Conservation (phyloP, 2,888 invertebrate genomes). For the Drymonia ruficornis region DNA sequence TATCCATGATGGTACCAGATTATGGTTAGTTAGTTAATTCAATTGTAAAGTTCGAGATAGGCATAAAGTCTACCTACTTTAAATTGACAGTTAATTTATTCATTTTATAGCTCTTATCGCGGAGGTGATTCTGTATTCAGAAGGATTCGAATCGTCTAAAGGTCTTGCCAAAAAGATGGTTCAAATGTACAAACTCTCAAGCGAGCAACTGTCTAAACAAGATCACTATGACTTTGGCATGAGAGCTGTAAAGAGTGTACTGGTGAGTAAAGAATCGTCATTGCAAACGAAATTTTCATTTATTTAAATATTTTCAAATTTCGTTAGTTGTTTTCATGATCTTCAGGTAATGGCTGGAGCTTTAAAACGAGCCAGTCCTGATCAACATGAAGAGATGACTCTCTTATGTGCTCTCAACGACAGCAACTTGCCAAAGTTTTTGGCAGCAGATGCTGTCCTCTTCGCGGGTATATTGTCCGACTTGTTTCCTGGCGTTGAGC, state of each 20-base stretch:
- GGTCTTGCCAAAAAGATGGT: slow-evolving; percentile 96
- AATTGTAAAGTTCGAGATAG: neutral
- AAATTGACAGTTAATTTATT: neutral
- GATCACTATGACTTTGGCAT: slow-evolving; percentile 97
- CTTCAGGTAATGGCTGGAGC: slow-evolving; percentile 94
- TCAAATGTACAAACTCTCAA: slow-evolving; percentile 96
- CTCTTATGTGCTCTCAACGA: slow-evolving; percentile 94
- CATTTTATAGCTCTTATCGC: slow-evolving; percentile 89
- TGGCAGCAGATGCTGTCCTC: slow-evolving; percentile 92
- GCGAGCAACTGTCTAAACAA: slow-evolving; percentile 95
- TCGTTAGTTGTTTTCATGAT: neutral
- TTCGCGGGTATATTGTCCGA: slow-evolving; percentile 96
- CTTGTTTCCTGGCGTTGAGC: slow-evolving; percentile 92
- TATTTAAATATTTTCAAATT: neutral
- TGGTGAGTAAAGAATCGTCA: slow-evolving; percentile 75
- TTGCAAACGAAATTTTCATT: too few relatives aligned
- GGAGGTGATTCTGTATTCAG: slow-evolving; percentile 96
- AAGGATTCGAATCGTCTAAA: slow-evolving; percentile 95
- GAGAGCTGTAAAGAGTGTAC: slow-evolving; percentile 96
- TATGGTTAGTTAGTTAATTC: slow-evolving; percentile 86
- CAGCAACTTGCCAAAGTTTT: slow-evolving; percentile 95
- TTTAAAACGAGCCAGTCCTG: slow-evolving; percentile 92
- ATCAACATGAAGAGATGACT: slow-evolving; percentile 93
- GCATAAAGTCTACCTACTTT: neutral
- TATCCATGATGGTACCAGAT: slow-evolving; percentile 97